Conservation (phyloP, 2,113 vertebrate species). For the Sminthopsis crassicaudata region DNA sequence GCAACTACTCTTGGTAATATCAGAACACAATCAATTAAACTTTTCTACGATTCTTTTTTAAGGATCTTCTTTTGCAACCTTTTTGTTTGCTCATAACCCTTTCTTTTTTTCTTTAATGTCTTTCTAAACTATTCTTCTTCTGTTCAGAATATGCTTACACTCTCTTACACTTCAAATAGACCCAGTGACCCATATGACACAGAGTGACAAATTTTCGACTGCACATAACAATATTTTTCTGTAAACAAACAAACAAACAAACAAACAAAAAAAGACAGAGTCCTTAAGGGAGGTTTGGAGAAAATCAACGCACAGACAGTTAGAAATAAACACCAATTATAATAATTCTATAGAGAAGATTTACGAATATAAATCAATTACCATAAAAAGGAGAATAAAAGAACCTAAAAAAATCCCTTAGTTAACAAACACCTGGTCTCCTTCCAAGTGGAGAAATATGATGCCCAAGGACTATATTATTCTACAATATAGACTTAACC, state of each 20-base stretch:
- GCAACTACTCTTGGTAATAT: neutral
- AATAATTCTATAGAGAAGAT: neutral
- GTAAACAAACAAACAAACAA: neutral
- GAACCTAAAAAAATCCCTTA: neutral
- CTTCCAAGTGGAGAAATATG: neutral
- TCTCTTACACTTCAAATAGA: neutral
- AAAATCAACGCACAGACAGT: accelerated
- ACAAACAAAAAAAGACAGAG: neutral
- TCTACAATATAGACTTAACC: neutral
- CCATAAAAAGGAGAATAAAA: neutral
- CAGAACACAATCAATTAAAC: neutral
- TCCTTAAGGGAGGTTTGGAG: neutral
- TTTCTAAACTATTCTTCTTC: conserved; percentile 1
- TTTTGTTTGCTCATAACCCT: neutral
- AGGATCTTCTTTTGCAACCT: conserved; percentile 13
- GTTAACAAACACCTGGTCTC: neutral
- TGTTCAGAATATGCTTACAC: conserved; percentile 17
- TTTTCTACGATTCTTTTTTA: neutral
- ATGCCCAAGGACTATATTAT: neutral
- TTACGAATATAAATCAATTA: neutral
- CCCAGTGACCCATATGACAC: neutral
- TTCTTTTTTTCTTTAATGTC: neutral
- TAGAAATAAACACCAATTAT: neutral
- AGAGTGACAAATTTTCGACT: conserved; percentile 4
- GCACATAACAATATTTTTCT: neutral